Percentiles rank a stretch among this genome's conserved stretches.
Conservation (phyloP, 2,113 vertebrate species). For the Polypterus senegalus region DNA sequence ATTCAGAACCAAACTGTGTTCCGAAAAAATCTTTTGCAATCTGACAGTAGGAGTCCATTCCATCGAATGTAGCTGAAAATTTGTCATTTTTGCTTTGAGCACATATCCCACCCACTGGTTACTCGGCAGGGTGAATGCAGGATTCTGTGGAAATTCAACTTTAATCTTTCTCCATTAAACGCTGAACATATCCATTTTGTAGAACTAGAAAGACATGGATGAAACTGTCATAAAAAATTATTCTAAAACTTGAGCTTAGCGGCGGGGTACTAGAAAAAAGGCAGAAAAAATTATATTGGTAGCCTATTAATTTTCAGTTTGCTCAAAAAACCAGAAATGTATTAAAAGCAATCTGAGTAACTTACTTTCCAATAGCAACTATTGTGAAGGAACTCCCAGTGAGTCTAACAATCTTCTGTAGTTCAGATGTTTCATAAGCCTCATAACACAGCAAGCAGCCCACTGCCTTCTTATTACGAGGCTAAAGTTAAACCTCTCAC, state of each 20-base stretch:
- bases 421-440: no score
- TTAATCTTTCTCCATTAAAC: neutral
- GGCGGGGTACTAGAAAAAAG: neutral
- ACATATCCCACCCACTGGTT: constrained; percentile 1
- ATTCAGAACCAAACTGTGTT: neutral
- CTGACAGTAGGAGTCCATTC: neutral
- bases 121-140: neutral
- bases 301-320: no score
- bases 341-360: no score
- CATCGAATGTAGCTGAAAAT: constrained; percentile 1
- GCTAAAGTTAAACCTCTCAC: no score
- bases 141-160: neutral
- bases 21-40: neutral
- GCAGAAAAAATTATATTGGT: no score
- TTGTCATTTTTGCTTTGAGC: neutral
- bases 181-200: neutral
- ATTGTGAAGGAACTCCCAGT: no score
- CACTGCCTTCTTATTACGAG: no score
- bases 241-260: neutral
- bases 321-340: no score
- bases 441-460: no score
- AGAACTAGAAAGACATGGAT: neutral
- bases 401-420: no score
- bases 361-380: no score
- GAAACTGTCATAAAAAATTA: neutral